phyloP scores from a whole-genome alignment of 2,113 vertebrate genomes.

The Antechinus stuartii region DNA sequence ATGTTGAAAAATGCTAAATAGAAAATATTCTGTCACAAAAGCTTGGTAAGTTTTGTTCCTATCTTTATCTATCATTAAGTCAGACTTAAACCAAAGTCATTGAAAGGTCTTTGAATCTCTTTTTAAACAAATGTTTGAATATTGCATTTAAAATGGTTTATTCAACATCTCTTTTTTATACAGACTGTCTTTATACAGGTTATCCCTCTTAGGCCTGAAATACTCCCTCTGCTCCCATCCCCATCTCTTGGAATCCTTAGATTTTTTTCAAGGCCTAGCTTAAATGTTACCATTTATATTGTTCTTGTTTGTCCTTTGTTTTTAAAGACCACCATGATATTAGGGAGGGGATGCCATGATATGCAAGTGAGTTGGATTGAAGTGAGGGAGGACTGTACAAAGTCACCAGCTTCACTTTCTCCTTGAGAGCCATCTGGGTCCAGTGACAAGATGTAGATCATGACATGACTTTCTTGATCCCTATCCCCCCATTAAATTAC shows the following conservation, averaged over 20 bases:
- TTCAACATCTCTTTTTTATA: not conserved
- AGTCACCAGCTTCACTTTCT: no score
- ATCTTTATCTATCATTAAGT: not conserved
- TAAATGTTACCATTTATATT: not conserved
- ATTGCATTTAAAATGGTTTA: not conserved
- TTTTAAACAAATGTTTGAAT: not conserved
- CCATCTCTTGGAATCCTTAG: not conserved
- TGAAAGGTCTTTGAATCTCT: not conserved
- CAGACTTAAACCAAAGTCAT: not conserved
- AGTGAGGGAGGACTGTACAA: no score
- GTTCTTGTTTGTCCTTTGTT: no score
- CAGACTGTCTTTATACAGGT: not conserved
- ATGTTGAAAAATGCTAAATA: conserved; percentile 13
- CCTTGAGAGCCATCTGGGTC: no score
- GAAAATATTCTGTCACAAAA: not conserved
- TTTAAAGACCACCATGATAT: no score
- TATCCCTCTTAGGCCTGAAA: not conserved
- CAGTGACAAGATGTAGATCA: no score
- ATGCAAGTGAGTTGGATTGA: no score
- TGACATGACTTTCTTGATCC: not conserved
- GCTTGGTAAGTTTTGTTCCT: not conserved
- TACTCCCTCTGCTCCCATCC: not conserved
- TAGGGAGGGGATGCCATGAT: no score
- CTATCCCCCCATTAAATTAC: not conserved
- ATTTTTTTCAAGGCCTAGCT: not conserved